A percentile compares a stretch with the other conserved stretches of the same genome.
Conservation (phyloP, 1,140 invertebrate genomes). For the Halyomorpha halys region DNA sequence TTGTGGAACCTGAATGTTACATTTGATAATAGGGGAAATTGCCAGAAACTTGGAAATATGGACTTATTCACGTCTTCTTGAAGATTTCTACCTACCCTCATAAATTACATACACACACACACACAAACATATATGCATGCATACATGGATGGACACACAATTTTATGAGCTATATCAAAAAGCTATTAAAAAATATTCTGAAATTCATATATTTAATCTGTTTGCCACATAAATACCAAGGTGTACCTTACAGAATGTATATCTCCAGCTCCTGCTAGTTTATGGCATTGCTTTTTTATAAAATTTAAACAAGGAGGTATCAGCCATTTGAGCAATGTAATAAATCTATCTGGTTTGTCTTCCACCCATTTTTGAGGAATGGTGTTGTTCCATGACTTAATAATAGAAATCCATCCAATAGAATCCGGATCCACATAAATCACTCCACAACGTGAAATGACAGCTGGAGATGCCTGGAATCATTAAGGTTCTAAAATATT, state of each 20-base stretch:
- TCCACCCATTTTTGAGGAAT: slow-evolving; percentile 45
- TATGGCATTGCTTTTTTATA: slow-evolving; percentile 51
- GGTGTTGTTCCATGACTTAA: slow-evolving; percentile 59
- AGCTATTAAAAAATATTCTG: too few relatives aligned
- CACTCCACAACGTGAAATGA: slow-evolving; percentile 89
- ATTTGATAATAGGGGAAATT: too few relatives aligned
- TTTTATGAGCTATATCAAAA: too few relatives aligned
- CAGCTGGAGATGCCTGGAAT: slow-evolving; percentile 65
- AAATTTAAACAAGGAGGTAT: slow-evolving; percentile 56
- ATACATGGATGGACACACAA: too few relatives aligned
- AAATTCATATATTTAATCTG: too few relatives aligned
- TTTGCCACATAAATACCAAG: slow-evolving; percentile 43
- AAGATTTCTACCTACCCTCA: too few relatives aligned
- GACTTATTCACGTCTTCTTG: too few relatives aligned
- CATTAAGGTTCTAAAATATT: too few relatives aligned
- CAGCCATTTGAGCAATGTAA: slow-evolving; percentile 63
- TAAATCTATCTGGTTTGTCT: slow-evolving; percentile 49
- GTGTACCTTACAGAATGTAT: slow-evolving; percentile 44
- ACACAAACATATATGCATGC: too few relatives aligned
- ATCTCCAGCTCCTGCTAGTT: slow-evolving; percentile 60
- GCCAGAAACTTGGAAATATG: too few relatives aligned
- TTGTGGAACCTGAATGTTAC: too few relatives aligned
- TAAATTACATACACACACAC: too few relatives aligned
- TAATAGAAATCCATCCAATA: slow-evolving; percentile 56
- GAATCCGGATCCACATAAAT: slow-evolving; percentile 77